Evolutionary conservation across 2,113 vertebrate species (phyloP), one percentile per base, ranked within the genome.

Genomic region (Aix galericulata): DNA sequence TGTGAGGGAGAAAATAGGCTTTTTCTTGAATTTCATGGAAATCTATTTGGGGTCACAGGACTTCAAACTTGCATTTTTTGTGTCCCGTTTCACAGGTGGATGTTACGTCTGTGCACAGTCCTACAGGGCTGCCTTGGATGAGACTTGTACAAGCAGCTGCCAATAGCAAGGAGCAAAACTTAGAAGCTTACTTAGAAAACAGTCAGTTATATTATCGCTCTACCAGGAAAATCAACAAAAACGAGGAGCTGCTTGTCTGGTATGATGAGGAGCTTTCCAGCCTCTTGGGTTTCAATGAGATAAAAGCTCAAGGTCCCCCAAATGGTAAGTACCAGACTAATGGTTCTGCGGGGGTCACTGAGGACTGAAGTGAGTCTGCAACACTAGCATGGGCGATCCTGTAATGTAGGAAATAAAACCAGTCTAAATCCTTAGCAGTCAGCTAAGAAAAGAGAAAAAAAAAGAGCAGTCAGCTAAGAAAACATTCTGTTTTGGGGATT

Each of bases 201-300:
- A 98, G 98, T 62, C 98, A 98, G 89, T 93, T 99, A 52, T 98
- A 98, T 52, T 98, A 98, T 82, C 97, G 98, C 31, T 97, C 98
- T 71, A 98, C 95, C 17, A 96, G 98, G 90, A 97, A 97, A 90
- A 98, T 99, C 67, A 94, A 40, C 22, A 97, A 97, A 94, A 98
- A 98, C 15, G 99, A 99, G 81, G 98, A 99, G 73, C 97, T 99
- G 60, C 97, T 99, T 59, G 98, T 99, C 74, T 99, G 99, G 98
- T 99, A 99, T 66, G 98, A 99, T 82, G 96, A 97, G 50, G 98
- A 99, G 46, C 97, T 99, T 77, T 98, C 98, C 92, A 97, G 96
- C 50, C 98, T 99, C 23, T 96, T 99, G 91, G 98, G 98, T 52
- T 98, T 99, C 88, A 97, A 95, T 23, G 98, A 98, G 73, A 97